A percentile compares a stretch with the other conserved stretches of the same genome.
phyloP scores from a whole-genome alignment of 2,113 vertebrate species.

The Lepus timidus region DNA sequence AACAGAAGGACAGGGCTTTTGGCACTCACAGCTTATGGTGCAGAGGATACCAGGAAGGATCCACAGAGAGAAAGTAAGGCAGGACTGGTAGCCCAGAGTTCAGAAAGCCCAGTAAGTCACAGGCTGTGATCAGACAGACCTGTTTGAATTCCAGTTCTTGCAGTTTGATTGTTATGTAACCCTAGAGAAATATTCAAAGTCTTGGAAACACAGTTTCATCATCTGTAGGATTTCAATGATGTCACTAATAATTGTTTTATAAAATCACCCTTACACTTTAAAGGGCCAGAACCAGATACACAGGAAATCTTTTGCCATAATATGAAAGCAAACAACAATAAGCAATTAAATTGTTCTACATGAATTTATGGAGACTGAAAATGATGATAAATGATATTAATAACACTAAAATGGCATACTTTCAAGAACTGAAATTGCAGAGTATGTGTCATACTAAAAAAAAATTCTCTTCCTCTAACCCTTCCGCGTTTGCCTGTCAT shows the following conservation, averaged over 20 bases:
- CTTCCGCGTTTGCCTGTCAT: neutral
- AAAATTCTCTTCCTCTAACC: neutral
- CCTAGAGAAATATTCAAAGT: neutral
- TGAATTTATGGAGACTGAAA: conserved; percentile 21
- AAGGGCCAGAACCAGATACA: neutral
- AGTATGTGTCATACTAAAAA: conserved; percentile 2
- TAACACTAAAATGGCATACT: neutral
- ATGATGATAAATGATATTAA: neutral
- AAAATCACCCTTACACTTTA: conserved; percentile 1
- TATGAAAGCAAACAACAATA: conserved; percentile 51
- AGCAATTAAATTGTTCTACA: neutral
- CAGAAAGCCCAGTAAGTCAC: neutral
- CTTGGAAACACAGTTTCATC: neutral
- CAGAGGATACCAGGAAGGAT: too few relatives aligned
- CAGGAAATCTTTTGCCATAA: neutral
- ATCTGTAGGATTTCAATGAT: neutral
- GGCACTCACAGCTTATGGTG: too few relatives aligned
- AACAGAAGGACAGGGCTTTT: neutral
- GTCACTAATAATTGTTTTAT: neutral
- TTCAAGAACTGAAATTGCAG: neutral
- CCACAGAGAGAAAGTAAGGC: neutral
- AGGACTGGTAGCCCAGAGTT: too few relatives aligned
- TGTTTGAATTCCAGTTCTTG: neutral
- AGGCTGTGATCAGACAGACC: neutral
- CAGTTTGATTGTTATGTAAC: neutral